Base-by-base conservation (phyloP, 2,797 vertebrate species). In the Chelidonichthys spinosus region DNA sequence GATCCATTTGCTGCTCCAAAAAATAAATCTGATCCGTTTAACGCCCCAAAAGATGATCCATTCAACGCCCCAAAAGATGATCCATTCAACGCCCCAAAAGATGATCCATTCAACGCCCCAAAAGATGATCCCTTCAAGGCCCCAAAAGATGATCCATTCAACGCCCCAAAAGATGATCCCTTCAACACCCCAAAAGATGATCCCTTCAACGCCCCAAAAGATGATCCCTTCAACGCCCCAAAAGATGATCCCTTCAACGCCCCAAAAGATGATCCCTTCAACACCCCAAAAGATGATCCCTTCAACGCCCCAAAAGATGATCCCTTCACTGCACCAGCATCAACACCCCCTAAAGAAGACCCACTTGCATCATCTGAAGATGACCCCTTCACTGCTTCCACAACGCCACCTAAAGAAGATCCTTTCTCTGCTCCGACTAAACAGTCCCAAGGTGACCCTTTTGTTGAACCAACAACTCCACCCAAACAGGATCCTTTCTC, bases 21-120 rank as follows among this genome's bases (percentile, higher is more conserved):
- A 64, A 71, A 81, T 2, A 85, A 86, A 64, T 72, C 78, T 1
- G 85, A 90, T 6, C 81, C 79, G 1, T 91, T 90, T 53, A 78
- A 17, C 0, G 0, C 78, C 0, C 67, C 77, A 0, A 84, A 84
- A 1, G 42, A 49, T 0, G 88, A 90, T 63, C 82, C 90, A 0
- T 91, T 91, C 9, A 72, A 7, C 13, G 13, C 83, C 0, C 79
- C 83, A 0, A 86, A 87, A 32, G 81, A 86, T 0, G 83, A 86
- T 33, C 75, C 83, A 0, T 91, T 90, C 0, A 76, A 1, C 0
- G 2, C 84, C 0, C 54, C 77, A 0, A 84, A 78, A 1, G 61
- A 85, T 0, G 83, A 89, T 52, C 77, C 77, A 0, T 89, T 91
- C 0, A 83, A 11, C 0, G 0, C 80, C 0, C 47, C 83, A 0